Conservation (phyloP, 2,113 vertebrate genomes). For the Laticauda laticaudata region DNA sequence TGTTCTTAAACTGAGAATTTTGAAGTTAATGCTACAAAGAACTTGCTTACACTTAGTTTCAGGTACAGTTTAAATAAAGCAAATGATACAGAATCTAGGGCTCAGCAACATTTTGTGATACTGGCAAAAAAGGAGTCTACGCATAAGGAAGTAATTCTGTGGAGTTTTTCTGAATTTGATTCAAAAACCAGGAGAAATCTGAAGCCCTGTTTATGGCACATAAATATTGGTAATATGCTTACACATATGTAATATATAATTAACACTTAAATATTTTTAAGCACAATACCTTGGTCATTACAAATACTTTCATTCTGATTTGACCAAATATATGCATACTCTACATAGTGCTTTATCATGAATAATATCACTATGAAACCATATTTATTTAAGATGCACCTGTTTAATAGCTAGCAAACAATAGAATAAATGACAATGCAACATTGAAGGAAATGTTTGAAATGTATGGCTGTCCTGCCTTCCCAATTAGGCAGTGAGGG, state of each 20-base stretch:
- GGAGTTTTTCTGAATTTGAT: not conserved
- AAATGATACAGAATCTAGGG: not conserved
- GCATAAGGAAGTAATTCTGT: not conserved
- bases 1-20: not conserved
- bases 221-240: not conserved
- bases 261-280: not conserved
- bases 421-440: slow-evolving; percentile 14
- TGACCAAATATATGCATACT: not conserved
- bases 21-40: not conserved
- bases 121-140: not conserved
- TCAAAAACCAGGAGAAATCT: not conserved
- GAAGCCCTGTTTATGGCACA: not conserved
- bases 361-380: not conserved
- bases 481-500: not conserved
- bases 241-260: not conserved
- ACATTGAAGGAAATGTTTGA: not conserved
- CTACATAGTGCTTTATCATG: slow-evolving; percentile 14
- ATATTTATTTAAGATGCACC: not conserved
- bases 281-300: not conserved
- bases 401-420: slow-evolving; percentile 5
- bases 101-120: not conserved
- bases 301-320: not conserved
- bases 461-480: not conserved
- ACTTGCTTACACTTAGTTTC: not conserved
- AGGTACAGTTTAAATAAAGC: not conserved